Conservation (phyloP, 1,140 invertebrate species). For the Parapsyche elsis region DNA sequence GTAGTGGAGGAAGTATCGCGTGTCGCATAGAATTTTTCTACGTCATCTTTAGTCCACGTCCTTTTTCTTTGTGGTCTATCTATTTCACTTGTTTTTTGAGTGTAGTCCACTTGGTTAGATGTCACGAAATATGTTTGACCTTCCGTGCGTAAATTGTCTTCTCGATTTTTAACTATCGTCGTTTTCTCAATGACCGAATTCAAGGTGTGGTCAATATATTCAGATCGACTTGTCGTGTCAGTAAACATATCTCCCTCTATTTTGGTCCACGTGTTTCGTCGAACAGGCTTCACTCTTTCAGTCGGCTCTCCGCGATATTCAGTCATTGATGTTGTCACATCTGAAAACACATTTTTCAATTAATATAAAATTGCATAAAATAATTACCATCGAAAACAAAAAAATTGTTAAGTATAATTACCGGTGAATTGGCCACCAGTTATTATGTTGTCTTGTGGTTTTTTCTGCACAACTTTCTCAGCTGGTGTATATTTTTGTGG, state of each 20-base stretch:
- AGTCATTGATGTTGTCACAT: constrained; percentile 72
- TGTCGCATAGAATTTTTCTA: constrained; percentile 73
- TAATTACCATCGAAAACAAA: too few relatives aligned
- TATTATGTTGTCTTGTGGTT: constrained; percentile 65
- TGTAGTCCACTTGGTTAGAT: constrained; percentile 71
- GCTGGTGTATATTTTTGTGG: constrained; percentile 57
- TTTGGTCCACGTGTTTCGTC: constrained; percentile 86
- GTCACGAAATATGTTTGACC: constrained; percentile 74
- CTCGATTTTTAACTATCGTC: constrained; percentile 69
- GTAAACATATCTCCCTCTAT: constrained; percentile 77
- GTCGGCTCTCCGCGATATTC: constrained; percentile 75
- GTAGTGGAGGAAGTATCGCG: constrained; percentile 67
- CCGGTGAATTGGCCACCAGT: constrained; percentile 69
- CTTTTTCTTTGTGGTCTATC: constrained; percentile 70
- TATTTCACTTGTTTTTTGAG: constrained; percentile 67
- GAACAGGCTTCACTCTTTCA: constrained; percentile 75
- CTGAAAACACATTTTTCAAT: constrained; percentile 63
- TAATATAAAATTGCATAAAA: background rate
- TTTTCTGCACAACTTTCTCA: constrained; percentile 58
- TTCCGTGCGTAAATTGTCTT: constrained; percentile 75
- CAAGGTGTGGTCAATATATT: constrained; percentile 73
- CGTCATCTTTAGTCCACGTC: constrained; percentile 78
- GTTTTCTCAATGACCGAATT: constrained; percentile 69
- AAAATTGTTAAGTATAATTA: too few relatives aligned
- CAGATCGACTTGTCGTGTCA: constrained; percentile 74